These are phyloP conservation scores for Bubalus kerabau DNA, from an alignment of 2,113 vertebrate species.

Conservation along the genomic window DNA sequence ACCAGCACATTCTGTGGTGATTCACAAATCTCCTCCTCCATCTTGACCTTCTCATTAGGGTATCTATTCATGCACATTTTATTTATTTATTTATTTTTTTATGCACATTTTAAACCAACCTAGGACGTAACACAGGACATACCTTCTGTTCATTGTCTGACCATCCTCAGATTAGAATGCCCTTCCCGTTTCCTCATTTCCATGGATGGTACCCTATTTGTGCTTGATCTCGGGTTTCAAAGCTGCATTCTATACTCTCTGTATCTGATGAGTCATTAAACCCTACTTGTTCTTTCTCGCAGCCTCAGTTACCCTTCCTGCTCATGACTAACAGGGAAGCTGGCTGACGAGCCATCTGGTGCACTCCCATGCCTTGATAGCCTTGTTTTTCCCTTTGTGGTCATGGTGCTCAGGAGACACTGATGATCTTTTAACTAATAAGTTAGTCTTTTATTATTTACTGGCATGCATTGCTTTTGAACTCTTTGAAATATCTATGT, in stretches of 20 bases:
- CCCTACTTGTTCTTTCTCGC: background rate
- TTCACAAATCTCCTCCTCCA: background rate
- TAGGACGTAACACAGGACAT: background rate
- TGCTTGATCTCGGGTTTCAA: background rate
- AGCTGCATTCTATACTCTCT: background rate
- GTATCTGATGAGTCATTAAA: background rate
- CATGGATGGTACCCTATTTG: background rate
- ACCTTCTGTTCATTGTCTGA: background rate
- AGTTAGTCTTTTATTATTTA: background rate
- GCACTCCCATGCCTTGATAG: background rate
- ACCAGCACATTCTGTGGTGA: background rate
- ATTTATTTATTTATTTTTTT: background rate
- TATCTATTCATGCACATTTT: background rate
- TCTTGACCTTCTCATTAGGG: background rate
- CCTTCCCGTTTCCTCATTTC: background rate
- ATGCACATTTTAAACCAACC: background rate
- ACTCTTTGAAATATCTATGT: constrained; percentile 15
- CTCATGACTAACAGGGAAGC: background rate
- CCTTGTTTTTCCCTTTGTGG: background rate
- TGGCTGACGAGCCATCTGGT: background rate
- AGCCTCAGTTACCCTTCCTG: background rate
- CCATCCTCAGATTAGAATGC: background rate
- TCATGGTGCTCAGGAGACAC: background rate
- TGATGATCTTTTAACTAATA: background rate
- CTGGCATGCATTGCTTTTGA: background rate